phyloP scores from a whole-genome alignment of 2,113 vertebrate genomes.

The Bubo blakistoni region DNA sequence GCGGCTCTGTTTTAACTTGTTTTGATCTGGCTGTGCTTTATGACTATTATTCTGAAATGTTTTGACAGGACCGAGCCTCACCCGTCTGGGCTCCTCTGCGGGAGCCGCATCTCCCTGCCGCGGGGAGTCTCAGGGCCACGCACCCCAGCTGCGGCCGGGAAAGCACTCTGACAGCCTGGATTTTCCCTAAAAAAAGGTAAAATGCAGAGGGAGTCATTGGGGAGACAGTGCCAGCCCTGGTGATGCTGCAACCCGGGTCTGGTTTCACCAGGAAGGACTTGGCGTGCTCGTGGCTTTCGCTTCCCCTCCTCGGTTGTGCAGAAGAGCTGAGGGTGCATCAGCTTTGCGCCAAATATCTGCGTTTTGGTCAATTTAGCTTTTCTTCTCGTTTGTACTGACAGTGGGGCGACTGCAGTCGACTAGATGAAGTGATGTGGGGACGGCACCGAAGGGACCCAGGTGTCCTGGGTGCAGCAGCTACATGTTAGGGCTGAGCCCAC shows the following conservation, averaged over 20 bases:
- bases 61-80: constrained; percentile 52
- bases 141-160: accelerated
- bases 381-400: accelerated
- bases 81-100: background rate
- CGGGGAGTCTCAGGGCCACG: background rate
- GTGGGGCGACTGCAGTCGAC: too few relatives aligned
- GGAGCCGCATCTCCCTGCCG: background rate
- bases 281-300: accelerated
- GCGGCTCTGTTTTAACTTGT: constrained; percentile 62
- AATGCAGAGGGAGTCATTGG: accelerated
- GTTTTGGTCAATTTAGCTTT: background rate
- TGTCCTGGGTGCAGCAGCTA: background rate
- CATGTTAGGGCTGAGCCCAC: background rate
- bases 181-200: background rate
- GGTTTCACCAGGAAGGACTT: background rate
- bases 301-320: background rate
- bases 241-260: background rate
- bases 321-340: background rate
- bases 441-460: accelerated
- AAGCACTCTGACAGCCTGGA: accelerated
- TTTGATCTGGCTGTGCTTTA: constrained; percentile 59
- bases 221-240: background rate
- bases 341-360: too few relatives aligned
- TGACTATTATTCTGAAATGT: constrained; percentile 62
- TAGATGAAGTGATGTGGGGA: too few relatives aligned